A percentile compares a stretch with the other conserved stretches of the same genome.
These are phyloP conservation scores for Allolobophora icterica DNA, from an alignment of 2,888 invertebrate species.

Conservation along the genomic window DNA sequence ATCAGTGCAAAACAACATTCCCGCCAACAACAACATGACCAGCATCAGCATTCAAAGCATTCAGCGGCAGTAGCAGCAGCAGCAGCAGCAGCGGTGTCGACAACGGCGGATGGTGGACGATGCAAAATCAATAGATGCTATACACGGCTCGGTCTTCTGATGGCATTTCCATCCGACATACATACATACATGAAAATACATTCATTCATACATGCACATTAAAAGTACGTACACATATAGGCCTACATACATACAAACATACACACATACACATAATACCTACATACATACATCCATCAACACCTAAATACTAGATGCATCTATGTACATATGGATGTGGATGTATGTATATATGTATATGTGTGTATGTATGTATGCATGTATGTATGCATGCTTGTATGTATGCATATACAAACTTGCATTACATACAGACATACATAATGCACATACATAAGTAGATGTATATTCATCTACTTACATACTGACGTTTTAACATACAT, in stretches of 20 bases:
- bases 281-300: background rate
- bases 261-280: conserved; percentile 27
- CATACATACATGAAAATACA: background rate
- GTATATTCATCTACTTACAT: background rate
- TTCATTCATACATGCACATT: too few species aligned
- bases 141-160: background rate
- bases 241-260: background rate
- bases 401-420: background rate
- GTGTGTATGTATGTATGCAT: background rate
- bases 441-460: too few species aligned
- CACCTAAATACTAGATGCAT: conserved; percentile 9
- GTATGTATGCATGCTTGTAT: background rate
- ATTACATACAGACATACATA: conserved; percentile 7
- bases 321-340: background rate
- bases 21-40: background rate
- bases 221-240: too few species aligned
- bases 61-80: background rate
- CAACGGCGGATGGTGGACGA: background rate
- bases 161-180: background rate
- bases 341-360: background rate
- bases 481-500: background rate
- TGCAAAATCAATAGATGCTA: conserved; percentile 14
- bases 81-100: background rate
- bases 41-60: background rate
- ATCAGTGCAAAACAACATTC: background rate